phyloP scores from a whole-genome alignment of 1,140 invertebrate genomes.

The Brachionus angularis region DNA sequence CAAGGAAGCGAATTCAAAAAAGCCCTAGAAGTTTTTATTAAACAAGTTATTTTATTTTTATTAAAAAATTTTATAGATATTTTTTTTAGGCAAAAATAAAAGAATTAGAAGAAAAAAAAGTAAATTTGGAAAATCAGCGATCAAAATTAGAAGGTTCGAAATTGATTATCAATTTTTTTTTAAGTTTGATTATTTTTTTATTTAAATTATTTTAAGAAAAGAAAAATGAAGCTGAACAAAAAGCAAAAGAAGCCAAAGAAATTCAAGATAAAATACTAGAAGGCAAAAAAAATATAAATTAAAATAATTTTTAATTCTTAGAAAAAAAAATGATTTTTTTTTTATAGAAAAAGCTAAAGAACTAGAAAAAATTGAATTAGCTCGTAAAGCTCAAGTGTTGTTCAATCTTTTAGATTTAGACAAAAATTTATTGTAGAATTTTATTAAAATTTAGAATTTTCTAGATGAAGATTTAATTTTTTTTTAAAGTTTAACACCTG shows the following conservation, averaged over 20 bases:
- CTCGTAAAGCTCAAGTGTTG: neutral
- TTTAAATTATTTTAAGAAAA: neutral
- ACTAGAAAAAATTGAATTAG: neutral
- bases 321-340: neutral
- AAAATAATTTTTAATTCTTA: slow-evolving; percentile 53
- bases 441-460: neutral
- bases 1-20: slow-evolving; percentile 61
- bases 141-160: neutral
- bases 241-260: slow-evolving; percentile 45
- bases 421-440: neutral
- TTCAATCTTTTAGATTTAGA: slow-evolving; percentile 29
- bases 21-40: neutral
- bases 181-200: neutral
- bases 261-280: slow-evolving; percentile 53
- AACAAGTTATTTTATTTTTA: neutral
- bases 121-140: neutral
- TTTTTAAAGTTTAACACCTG: neutral
- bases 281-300: slow-evolving; percentile 53
- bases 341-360: neutral
- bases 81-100: neutral
- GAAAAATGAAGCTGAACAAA: slow-evolving; percentile 25
- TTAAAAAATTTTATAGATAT: neutral
- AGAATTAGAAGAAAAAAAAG: slow-evolving; percentile 23
- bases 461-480: neutral
- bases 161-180: neutral